Conservation (phyloP, 2,797 vertebrate species). For the Karalla daura region DNA sequence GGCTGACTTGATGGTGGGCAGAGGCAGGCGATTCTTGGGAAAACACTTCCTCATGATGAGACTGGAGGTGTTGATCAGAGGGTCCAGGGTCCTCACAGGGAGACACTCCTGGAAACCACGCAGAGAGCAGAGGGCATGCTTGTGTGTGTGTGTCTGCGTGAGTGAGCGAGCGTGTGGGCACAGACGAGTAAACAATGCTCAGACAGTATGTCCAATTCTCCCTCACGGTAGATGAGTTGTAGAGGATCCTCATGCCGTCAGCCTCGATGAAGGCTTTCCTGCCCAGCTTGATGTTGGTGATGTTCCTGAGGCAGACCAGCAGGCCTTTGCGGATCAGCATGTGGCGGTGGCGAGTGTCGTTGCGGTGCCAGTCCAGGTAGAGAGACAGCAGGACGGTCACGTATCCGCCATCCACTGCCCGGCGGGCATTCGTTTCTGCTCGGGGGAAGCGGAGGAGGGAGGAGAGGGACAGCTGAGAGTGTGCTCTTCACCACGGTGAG, state of each 20-base stretch:
- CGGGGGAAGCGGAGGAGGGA: background rate
- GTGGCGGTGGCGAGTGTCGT: slow-evolving; percentile 93
- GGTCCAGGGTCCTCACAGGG: slow-evolving; percentile 93
- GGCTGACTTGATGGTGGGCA: slow-evolving; percentile 95
- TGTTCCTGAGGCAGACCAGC: slow-evolving; percentile 93
- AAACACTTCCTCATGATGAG: slow-evolving; percentile 99
- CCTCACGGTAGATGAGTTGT: slow-evolving; percentile 93
- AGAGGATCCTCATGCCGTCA: slow-evolving; percentile 96
- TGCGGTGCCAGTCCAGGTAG: slow-evolving; percentile 97
- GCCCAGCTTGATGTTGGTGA: slow-evolving; percentile 95
- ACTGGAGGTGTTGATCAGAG: slow-evolving; percentile 94
- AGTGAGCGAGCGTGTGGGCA: too few relatives aligned
- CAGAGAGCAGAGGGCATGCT: slow-evolving; percentile 1
- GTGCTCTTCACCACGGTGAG: background rate
- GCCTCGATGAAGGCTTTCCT: slow-evolving; percentile 94
- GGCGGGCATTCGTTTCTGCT: slow-evolving; percentile 92
- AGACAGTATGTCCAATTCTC: slow-evolving; percentile 1
- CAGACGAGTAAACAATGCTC: background rate
- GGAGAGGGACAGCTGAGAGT: background rate
- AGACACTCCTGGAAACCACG: slow-evolving; percentile 90
- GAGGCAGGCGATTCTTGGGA: slow-evolving; percentile 97
- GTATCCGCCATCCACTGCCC: slow-evolving; percentile 91
- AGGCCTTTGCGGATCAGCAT: slow-evolving; percentile 95
- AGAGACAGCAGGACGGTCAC: slow-evolving; percentile 88
- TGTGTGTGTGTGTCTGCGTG: background rate